Base-by-base conservation (phyloP, 2,797 vertebrate species). In the Tenualosa ilisha region DNA sequence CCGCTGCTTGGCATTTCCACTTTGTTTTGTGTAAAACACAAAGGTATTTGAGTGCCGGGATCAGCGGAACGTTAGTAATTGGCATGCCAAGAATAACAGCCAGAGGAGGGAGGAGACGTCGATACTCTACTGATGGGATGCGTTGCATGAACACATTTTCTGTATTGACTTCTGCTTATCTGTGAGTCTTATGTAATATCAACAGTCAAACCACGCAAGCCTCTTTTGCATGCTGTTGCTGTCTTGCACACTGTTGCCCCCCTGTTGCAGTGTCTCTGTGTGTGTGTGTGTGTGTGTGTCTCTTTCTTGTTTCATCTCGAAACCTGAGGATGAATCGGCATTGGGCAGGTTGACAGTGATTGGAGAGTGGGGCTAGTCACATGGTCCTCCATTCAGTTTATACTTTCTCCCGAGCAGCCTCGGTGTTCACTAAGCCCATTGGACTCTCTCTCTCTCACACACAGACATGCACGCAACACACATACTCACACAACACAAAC, bases 321-420 rank as follows among this genome's bases (percentile, higher is more conserved):
- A 46, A 40, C 72, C 72, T 43, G 15, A 79, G 43, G 72, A n/a
- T 79, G 72, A 79, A 79, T 79, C 13, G 68, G 31, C 68, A 75
- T 75, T 17, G 31, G 17, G 11, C 12, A 72, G 65, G 65, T 40
- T 31, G 31, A 40, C 68, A 40, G 13, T 20, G 68, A 75, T 61
- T 86, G 85, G 85, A 65, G 13, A 0, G 49, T 13, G 20, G 68
- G 68, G 13, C 24, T 81, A 82, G 63, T 85, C 65, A 84, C 49
- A 3, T 85, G 82, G 40, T 31, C 20, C 53, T 31, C 79, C 84
- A 87, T 85, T 87, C 63, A 88, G 85, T 85, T 85, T 24, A 85
- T 82, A 43, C 68, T 75, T 65, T 1, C 63, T 31, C 26, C 63
- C 26, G 63, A 65, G 68, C 17, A 75, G 31, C 68, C 15, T 6